Evolutionary conservation across 2,113 vertebrate genomes (phyloP), one percentile per base, ranked within the genome.

Genomic region (Cercocebus atys): DNA sequence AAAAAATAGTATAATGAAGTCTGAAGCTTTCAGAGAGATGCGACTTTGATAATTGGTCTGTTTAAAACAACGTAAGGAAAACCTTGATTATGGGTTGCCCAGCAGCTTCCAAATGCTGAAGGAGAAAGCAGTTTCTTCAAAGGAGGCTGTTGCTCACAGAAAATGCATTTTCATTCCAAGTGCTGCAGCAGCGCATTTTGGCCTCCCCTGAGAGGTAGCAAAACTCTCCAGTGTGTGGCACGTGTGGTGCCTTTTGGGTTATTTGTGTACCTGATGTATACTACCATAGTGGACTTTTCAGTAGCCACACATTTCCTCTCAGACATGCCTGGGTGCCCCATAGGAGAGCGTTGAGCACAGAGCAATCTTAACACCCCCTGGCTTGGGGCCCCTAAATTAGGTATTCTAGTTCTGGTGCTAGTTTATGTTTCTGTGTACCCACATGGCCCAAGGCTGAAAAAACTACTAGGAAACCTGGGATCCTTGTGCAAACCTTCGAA

Each of bases 1-100:
- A 97, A 98, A 96, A 98, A 98, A 98, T 96, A 97, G 95, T 89
- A 83, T 97, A 98, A 98, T 98, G 98, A 98, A 98, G 97, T 98
- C 98, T 98, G 98, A 98, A 97, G 98, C 98, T 98, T 98, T 98
- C 97, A 95, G 95, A 97, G 97, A 98, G 98, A 98, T 98, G 96
- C 20, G 50, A 93, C 95, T 97, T 97, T 97, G 98, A 98, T 98
- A 98, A 99, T 88, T 88, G 96, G 85, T 85, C 96, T 97, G 85
- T 97, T 98, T 98, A 98, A 98, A 98, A 98, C 97, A 98, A 97
- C 96, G 97, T 97, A 95, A 98, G 94, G 95, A 97, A 97, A 98
- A 97, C 85, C 93, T 98, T 98, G 98, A 98, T 98, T 98, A 98
- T 88, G 96, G 98, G 95, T 96, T 96, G 96, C 96, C 98, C 93